Evolutionary conservation across 2,797 vertebrate species (phyloP).

Genomic region (Danionella dracula): DNA sequence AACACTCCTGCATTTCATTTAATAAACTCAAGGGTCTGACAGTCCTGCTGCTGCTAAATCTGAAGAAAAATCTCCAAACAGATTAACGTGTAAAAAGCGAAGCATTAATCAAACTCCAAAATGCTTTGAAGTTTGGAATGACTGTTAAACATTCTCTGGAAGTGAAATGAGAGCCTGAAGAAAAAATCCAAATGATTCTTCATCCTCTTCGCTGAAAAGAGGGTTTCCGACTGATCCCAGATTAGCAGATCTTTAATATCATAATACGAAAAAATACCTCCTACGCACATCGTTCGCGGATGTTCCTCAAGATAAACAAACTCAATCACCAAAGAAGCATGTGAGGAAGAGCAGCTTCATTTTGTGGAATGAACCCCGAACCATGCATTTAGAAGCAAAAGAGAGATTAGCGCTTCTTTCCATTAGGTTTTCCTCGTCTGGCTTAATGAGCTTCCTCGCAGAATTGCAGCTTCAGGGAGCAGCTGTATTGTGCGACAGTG

Average conservation of each 20-base stretch:
- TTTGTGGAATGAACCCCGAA: constrained; percentile 10
- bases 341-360: background rate
- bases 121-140: constrained; percentile 57
- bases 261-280: background rate
- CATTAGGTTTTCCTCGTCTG: constrained; percentile 18
- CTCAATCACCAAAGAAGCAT: background rate
- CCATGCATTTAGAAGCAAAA: background rate
- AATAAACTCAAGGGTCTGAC: constrained; percentile 13
- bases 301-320: background rate
- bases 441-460: constrained; percentile 8
- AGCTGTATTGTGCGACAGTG: constrained; percentile 24
- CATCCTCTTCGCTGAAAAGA: background rate
- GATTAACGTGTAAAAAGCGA: constrained; percentile 59
- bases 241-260: background rate
- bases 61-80: constrained; percentile 48
- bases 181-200: constrained; percentile 12
- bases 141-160: constrained; percentile 44
- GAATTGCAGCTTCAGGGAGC: constrained; percentile 23
- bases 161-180: constrained; percentile 9
- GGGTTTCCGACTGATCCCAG: background rate
- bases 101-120: constrained; percentile 57
- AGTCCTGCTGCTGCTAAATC: constrained; percentile 34
- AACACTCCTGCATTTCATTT: background rate
- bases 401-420: constrained; percentile 17
- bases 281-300: background rate